Evolutionary conservation across 2,797 vertebrate species (phyloP).

Genomic region (Brachymystax lenok): DNA sequence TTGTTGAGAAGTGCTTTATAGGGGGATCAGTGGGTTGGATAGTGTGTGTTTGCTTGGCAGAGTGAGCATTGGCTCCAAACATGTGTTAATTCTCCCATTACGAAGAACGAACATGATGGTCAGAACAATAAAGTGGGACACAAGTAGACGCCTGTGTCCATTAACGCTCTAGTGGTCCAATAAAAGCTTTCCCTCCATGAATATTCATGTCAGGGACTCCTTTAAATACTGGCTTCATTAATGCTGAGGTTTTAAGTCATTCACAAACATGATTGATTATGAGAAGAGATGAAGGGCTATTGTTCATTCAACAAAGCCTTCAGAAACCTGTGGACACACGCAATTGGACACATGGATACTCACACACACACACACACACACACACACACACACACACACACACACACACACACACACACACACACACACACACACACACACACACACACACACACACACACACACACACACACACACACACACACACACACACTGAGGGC

Average conservation of each 20-base stretch:
- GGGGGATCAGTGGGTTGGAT: constrained; percentile 25
- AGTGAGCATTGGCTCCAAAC: constrained; percentile 43
- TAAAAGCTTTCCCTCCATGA: constrained; percentile 40
- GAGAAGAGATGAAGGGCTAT: background rate
- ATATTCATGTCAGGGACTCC: background rate
- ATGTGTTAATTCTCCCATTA: constrained; percentile 46
- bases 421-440: background rate
- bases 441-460: background rate
- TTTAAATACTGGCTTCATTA: background rate
- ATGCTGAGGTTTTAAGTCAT: background rate
- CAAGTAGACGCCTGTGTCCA: constrained; percentile 14
- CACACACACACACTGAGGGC: constrained; percentile 6
- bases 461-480: no score
- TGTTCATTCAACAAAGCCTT: background rate
- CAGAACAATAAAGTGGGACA: constrained; percentile 50
- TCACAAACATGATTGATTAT: background rate
- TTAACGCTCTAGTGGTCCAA: constrained; percentile 51
- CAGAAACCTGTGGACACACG: no score
- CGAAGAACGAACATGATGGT: constrained; percentile 52
- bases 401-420: no score
- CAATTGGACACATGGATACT: no score
- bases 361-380: no score
- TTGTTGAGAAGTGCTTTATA: constrained; percentile 62
- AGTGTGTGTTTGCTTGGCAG: constrained; percentile 26
- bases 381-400: background rate